Conservation (phyloP, 1,140 invertebrate species). For the Drosophila malerkotliana region DNA sequence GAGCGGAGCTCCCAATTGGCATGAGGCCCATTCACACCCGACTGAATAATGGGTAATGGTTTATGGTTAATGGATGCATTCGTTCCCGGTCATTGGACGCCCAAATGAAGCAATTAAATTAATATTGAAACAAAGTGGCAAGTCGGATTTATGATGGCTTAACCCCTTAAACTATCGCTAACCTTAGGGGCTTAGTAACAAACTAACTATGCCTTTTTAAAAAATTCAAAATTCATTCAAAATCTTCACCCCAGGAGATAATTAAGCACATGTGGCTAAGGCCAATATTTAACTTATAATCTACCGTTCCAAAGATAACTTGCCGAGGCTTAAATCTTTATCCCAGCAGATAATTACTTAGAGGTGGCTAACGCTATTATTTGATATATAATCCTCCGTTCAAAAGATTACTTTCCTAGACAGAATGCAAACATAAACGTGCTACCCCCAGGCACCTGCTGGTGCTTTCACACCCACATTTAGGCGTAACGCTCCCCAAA, state of each 20-base stretch:
- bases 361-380: background rate
- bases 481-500: constrained; percentile 55
- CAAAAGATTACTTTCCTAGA: background rate
- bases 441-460: constrained; percentile 9
- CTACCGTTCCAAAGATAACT: background rate
- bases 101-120: constrained; percentile 33
- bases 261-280: background rate
- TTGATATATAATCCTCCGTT: constrained; percentile 8
- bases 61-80: constrained; percentile 46
- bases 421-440: constrained; percentile 19
- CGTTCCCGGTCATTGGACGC: constrained; percentile 38
- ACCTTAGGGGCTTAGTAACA: no score
- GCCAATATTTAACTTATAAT: constrained; percentile 13
- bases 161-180: background rate
- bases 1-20: constrained; percentile 39
- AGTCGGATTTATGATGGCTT: constrained; percentile 16
- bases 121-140: constrained; percentile 15
- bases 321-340: background rate
- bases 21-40: constrained; percentile 54
- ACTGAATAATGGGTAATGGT: constrained; percentile 23
- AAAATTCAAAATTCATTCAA: background rate
- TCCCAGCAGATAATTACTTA: background rate
- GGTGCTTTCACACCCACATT: constrained; percentile 50
- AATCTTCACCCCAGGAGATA: background rate
- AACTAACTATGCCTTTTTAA: no score